Base-by-base conservation (phyloP, 2,797 vertebrate genomes). In the Simalia tracyae region DNA sequence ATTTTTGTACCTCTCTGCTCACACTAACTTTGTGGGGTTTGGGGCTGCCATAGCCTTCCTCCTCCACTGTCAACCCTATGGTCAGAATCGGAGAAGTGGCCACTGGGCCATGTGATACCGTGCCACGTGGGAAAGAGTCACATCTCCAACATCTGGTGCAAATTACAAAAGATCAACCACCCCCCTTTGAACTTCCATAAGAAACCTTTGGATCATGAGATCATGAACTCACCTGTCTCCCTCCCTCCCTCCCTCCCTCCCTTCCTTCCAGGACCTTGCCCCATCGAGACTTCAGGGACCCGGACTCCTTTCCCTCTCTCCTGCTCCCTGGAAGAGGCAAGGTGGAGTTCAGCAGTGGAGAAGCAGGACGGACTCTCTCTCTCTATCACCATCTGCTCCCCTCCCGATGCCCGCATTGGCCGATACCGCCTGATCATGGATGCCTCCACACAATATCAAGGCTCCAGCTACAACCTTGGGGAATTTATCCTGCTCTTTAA, bases 401-500 rank as follows among this genome's bases (percentile, higher is more conserved):
- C 98, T 0, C 1, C 97, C 5, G 6, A 84, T 0, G 96, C 98
- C 15, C 92, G 97, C 0, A 0, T 98, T 0, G 98, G 98, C 89
- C 94, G 93, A 42, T 98, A 98, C 95, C 92, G 63, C 84, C 95
- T 98, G 90, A 95, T 91, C 0, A 84, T 98, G 91, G 97, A 98
- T 89, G 22, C 93, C 89, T 94, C 95, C 94, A 97, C 94, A 0
- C 96, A 91, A 86, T 94, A 92, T 90, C 94, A 97, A 91, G 97
- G 97, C 87, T 94, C 94, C 93, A 97, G 96, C 94, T 97, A 72
- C 68, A 1, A 84, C 10, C 92, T 98, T 0, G 97, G 97, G 11
- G 57, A 97, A 12, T 98, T 98, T 3, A 0, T 92, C 5, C 93
- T 98, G 90, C 97, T 98, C 92, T 98, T 97, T 87, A 98, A 98